Base-by-base conservation (phyloP, 2,113 vertebrate species). In the Gadus chalcogrammus region DNA sequence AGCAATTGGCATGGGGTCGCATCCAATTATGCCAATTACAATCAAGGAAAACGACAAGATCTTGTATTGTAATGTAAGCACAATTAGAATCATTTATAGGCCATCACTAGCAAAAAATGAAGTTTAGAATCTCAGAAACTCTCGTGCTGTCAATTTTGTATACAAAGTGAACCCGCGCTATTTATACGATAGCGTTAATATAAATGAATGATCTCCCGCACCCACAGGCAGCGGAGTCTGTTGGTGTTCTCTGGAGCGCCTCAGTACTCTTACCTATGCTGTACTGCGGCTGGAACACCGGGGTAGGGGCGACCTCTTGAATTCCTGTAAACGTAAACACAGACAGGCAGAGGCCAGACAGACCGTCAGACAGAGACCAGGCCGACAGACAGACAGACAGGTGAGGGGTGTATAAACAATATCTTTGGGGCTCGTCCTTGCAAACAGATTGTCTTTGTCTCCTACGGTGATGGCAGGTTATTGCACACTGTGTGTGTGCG, bases 231-330 rank as follows among this genome's bases (percentile, higher is more conserved):
- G 6, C 6, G 31, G 31, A 35, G 31, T 35, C 31, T 35, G 31
- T 35, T 35, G 3, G 6, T 35, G 31, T 35, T 35, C 31, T 35
- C 31, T 35, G 31, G 53, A 63, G 3, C 61, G 5, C 4, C 42
- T 18, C 1, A 59, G 68, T 2, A 2, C 3, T 28, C 88, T 80
- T 69, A 93, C 92, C 91, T 55, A 91, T 90, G 85, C 88, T 90
- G 88, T 92, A 92, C 38, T 93, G 92, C 61, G 91, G 84, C 64
- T 92, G 91, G 84, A 76, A 93, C 18, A 85, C 76, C 0, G 92
- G 90, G 0, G 92, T 93, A 17, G 92, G 88, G 20, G 87, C 79
- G 1, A 78, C 84, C 74, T 89, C 92, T 38, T 89, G 90, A 69
- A 92, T 89, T 77, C 88, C 92, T 93, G 81, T 73, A 76, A 67